These are phyloP conservation scores for Argyresthia goedartella DNA, from an alignment of 2,888 invertebrate genomes.

Conservation along the genomic window DNA sequence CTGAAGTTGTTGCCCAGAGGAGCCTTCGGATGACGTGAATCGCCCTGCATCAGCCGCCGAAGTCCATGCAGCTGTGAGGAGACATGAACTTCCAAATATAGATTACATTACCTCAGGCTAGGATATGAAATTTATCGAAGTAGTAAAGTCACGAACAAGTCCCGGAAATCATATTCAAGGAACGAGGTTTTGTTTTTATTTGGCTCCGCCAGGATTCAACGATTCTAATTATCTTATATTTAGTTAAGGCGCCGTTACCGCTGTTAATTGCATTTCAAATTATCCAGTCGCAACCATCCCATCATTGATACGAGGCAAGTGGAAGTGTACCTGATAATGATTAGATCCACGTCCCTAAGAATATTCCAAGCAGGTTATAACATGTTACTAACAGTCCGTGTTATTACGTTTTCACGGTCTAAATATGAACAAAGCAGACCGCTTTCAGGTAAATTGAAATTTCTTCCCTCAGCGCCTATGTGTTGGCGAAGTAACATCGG, in stretches of 20 bases:
- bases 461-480: constrained; percentile 38
- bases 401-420: constrained; percentile 10
- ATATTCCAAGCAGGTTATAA: not conserved
- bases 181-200: no score
- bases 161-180: no score
- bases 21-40: constrained; percentile 87
- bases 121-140: not conserved
- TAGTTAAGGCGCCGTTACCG: no score
- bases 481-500: constrained; percentile 17
- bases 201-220: no score
- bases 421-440: constrained; percentile 21
- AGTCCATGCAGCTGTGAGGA: constrained; percentile 80
- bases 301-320: no score
- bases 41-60: constrained; percentile 90
- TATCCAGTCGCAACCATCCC: no score
- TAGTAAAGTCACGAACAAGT: not conserved
- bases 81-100: no score
- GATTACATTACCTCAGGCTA: no score
- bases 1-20: constrained; percentile 96
- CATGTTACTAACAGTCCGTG: not conserved
- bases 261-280: no score
- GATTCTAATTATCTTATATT: no score
- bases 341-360: not conserved
- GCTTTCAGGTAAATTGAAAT: constrained; percentile 51
- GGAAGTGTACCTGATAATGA: no score